Percentiles rank a stretch among this genome's conserved stretches.
phyloP scores from a whole-genome alignment of 1,140 invertebrate species.

The Drosophila nannoptera region DNA sequence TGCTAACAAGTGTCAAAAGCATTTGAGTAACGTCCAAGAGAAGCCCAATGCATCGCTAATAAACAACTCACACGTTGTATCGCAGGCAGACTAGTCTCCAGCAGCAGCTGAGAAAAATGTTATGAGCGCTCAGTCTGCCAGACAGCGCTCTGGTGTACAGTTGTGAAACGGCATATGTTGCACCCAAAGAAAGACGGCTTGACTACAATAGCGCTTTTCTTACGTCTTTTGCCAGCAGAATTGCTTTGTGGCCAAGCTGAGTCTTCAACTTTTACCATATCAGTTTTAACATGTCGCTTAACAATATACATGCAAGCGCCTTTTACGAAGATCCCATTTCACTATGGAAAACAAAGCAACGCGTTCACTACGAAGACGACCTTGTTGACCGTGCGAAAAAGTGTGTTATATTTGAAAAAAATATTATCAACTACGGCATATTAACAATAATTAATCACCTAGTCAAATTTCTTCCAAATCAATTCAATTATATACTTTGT shows the following conservation, averaged over 20 bases:
- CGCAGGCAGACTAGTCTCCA: slow-evolving; percentile 36
- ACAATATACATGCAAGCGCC: slow-evolving; percentile 53
- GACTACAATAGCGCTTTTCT: not conserved
- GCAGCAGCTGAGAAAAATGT: slow-evolving; percentile 30
- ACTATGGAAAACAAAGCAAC: slow-evolving; percentile 71
- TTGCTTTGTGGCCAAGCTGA: not conserved
- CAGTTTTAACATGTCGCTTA: slow-evolving; percentile 57
- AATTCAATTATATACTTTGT: no score
- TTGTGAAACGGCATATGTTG: slow-evolving; percentile 2
- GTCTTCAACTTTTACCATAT: not conserved
- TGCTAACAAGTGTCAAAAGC: slow-evolving; percentile 11
- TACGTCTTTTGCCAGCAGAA: no score
- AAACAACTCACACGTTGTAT: slow-evolving; percentile 54
- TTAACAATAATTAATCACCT: no score
- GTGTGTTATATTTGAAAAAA: slow-evolving; percentile 35
- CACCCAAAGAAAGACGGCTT: not conserved
- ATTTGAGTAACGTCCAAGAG: slow-evolving; percentile 22
- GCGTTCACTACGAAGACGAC: slow-evolving; percentile 70
- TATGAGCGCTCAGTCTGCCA: slow-evolving; percentile 34
- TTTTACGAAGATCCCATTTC: slow-evolving; percentile 59
- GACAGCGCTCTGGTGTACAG: slow-evolving; percentile 16
- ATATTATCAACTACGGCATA: not conserved
- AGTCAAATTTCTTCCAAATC: no score
- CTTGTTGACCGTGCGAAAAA: slow-evolving; percentile 45
- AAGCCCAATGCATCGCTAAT: slow-evolving; percentile 63